These are phyloP conservation scores for Odontesthes bonariensis DNA, from an alignment of 2,113 vertebrate species.

Conservation along the genomic window DNA sequence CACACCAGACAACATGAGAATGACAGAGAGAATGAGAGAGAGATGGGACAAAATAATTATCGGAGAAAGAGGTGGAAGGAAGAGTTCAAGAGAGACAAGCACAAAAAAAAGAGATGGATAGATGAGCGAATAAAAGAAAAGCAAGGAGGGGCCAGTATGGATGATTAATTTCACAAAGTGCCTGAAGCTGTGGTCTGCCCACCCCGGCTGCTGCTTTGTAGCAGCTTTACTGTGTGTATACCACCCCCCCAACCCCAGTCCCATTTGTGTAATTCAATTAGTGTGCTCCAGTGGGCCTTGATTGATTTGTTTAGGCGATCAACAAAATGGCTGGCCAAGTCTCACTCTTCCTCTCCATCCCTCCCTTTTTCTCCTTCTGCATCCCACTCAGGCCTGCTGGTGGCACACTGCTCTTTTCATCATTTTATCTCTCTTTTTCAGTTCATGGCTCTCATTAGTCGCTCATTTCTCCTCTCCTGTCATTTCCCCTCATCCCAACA, in stretches of 20 bases:
- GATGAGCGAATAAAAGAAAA: constrained; percentile 58
- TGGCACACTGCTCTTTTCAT: constrained; percentile 55
- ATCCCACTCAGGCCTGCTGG: constrained; percentile 46
- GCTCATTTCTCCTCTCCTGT: constrained; percentile 34
- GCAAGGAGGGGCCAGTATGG: constrained; percentile 54
- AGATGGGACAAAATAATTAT: not conserved
- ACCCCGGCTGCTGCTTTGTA: constrained; percentile 60
- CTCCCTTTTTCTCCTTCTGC: constrained; percentile 39
- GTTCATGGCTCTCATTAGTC: constrained; percentile 46
- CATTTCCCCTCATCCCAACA: constrained; percentile 8
- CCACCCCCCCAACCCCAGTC: constrained; percentile 42
- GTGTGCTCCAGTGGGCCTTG: constrained; percentile 74
- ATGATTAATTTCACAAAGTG: constrained; percentile 79
- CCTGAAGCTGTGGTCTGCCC: constrained; percentile 70
- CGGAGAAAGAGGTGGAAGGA: not conserved
- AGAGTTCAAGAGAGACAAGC: constrained; percentile 44
- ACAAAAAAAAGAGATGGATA: constrained; percentile 38
- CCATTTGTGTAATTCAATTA: constrained; percentile 85
- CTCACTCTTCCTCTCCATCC: constrained; percentile 40
- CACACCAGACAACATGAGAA: not conserved
- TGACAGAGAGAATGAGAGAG: not conserved
- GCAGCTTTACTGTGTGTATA: constrained; percentile 62
- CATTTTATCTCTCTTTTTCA: constrained; percentile 50
- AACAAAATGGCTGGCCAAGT: constrained; percentile 76
- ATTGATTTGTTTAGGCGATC: constrained; percentile 83